Base-by-base conservation (phyloP, 2,888 invertebrate genomes). In the Heliconius charithonia region DNA sequence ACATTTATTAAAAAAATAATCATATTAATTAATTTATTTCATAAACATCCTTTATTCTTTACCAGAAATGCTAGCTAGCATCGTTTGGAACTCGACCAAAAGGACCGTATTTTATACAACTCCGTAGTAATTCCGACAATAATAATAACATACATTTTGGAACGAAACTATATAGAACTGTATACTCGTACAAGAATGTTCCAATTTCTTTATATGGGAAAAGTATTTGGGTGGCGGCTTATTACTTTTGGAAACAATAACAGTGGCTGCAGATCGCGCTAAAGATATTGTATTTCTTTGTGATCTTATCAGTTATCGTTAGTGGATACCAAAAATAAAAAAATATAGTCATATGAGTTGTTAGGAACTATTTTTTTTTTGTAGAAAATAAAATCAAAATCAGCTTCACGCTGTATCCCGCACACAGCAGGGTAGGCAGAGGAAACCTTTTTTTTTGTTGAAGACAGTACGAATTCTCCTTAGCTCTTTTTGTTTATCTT, bases 51-150 rank as follows among this genome's bases (percentile, higher is more conserved):
- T 76, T 74, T 72, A 78, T 77, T 72, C 76, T 78, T 75, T 78
- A 71, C 69, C 51, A 41, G 13, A 74, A 75, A 82, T 79, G 79
- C 78, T 70, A 79, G 81, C 78, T 73, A 77, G 80, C 83, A 85
- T 86, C 85, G 83, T 84, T 88, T 88, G 88, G 89, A 85, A 72
- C 73, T n/a, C 76, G 66, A 83, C 89, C 89, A 89, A 87, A 76
- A 41, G 56, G 16, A 73, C 59, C 70, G 27, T 74, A 79, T 56
- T 63, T 67, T 62, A 41, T 41, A 27, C 27, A 7, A 37, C 56
- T 12, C 32, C 25, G 25, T 67, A 51, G 56, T 37, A 16, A 10
- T 67, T 77, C 66, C 25, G 12, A 3, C 7, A 10, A 41, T 13
- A 59, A 27, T 27, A 51, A 63, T 81, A 79, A 75, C 75, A 63